Conservation (phyloP, 2,888 invertebrate species). For the Pasiphila rectangulata region DNA sequence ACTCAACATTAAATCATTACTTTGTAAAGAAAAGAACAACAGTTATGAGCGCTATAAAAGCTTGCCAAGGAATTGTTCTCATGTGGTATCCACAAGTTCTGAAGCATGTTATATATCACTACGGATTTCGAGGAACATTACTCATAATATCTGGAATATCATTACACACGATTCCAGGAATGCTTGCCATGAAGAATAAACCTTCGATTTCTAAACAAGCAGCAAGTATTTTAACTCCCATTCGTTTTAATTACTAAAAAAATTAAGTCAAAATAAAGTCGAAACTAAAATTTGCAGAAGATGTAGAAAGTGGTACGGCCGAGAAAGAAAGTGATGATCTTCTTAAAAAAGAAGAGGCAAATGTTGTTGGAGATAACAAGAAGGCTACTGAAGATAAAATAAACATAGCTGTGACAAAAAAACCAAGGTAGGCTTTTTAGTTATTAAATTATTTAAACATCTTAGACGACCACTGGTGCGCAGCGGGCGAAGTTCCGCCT, state of each 20-base stretch:
- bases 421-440: conserved; percentile 14
- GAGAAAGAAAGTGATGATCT: conserved; percentile 49
- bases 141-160: conserved; percentile 81
- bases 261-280: conserved; percentile 10
- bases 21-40: conserved; percentile 81
- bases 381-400: background rate
- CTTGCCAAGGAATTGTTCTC: conserved; percentile 77
- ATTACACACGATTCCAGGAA: conserved; percentile 81
- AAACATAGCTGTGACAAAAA: conserved; percentile 5
- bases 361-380: too few species aligned
- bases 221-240: conserved; percentile 64
- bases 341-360: conserved; percentile 34
- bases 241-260: conserved; percentile 23
- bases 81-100: conserved; percentile 82
- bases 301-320: conserved; percentile 39
- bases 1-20: conserved; percentile 83
- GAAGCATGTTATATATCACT: conserved; percentile 69
- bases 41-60: conserved; percentile 83
- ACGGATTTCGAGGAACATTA: conserved; percentile 83
- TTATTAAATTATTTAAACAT: too few species aligned
- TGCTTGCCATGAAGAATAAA: conserved; percentile 75
- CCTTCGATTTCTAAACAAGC: conserved; percentile 41
- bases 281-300: conserved; percentile 40
- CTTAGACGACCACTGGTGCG: too few species aligned
- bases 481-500: too few species aligned